Evolutionary conservation across 2,888 invertebrate genomes (phyloP).

Genomic region (Malacosoma neustria): DNA sequence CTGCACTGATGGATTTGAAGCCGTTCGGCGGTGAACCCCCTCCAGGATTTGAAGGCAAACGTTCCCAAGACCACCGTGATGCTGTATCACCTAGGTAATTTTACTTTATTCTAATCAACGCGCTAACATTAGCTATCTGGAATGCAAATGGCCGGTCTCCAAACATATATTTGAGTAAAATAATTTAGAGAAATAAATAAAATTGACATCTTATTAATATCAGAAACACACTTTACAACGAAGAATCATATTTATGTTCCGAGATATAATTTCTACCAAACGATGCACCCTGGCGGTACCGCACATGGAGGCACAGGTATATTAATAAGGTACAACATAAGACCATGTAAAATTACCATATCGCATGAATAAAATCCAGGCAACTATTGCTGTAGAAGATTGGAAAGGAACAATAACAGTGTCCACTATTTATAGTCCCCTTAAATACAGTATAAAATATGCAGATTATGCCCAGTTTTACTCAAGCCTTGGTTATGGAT

Average conservation of each 20-base stretch:
- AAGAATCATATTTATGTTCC: conserved; percentile 9
- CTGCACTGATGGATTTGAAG: conserved; percentile 57
- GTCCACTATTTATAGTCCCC: conserved; percentile 12
- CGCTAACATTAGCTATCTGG: conserved; percentile 14
- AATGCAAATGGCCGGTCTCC: conserved; percentile 18
- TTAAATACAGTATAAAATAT: conserved; percentile 4
- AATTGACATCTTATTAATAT: conserved; percentile 14
- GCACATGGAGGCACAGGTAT: conserved; percentile 16
- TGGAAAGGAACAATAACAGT: conserved; percentile 3
- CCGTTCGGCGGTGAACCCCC: conserved; percentile 44
- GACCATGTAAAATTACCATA: conserved; percentile 6
- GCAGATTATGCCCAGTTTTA: conserved; percentile 3
- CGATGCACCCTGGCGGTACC: conserved; percentile 18
- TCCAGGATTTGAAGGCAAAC: conserved; percentile 20
- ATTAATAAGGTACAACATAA: conserved; percentile 11
- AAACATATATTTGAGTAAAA: conserved; percentile 10
- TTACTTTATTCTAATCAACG: no score
- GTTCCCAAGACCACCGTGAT: conserved; percentile 48
- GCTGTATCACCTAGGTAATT: conserved; percentile 59
- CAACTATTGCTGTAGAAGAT: conserved; percentile 7
- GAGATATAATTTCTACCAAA: conserved; percentile 12
- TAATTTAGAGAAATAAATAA: conserved; percentile 7
- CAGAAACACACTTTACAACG: conserved; percentile 15
- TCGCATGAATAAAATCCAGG: conserved; percentile 9
- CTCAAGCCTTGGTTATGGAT: conserved; percentile 1